Evolutionary conservation across 2,888 invertebrate species (phyloP).

Genomic region (Pherbina coryleti): DNA sequence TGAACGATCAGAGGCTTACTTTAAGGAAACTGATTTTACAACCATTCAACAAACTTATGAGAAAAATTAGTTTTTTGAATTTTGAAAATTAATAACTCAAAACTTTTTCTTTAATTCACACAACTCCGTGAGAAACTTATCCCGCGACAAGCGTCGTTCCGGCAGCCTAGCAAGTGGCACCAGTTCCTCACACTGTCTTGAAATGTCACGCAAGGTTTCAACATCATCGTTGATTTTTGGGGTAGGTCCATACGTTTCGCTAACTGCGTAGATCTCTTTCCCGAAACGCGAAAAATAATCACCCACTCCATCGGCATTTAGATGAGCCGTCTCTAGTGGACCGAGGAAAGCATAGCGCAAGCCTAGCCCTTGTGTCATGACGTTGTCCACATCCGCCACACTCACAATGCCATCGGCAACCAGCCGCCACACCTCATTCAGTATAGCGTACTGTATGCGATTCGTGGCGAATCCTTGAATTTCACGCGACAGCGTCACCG

Average conservation of each 20-base stretch:
- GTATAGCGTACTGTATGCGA: slow-evolving; percentile 93
- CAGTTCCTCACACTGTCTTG: slow-evolving; percentile 78
- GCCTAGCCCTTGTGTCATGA: slow-evolving; percentile 94
- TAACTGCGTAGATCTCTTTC: slow-evolving; percentile 74
- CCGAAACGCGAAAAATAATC: slow-evolving; percentile 75
- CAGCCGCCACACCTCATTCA: slow-evolving; percentile 93
- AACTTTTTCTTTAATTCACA: slow-evolving; percentile 80
- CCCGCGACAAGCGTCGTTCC: slow-evolving; percentile 83
- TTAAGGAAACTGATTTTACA: too few species aligned
- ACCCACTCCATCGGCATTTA: slow-evolving; percentile 89
- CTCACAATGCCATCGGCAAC: slow-evolving; percentile 84
- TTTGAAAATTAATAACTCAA: background rate
- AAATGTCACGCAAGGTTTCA: slow-evolving; percentile 76
- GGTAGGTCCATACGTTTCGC: slow-evolving; percentile 80
- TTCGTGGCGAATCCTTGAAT: slow-evolving; percentile 94
- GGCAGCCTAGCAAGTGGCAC: slow-evolving; percentile 80
- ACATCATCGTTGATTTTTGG: slow-evolving; percentile 73
- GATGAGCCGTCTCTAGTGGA: slow-evolving; percentile 91
- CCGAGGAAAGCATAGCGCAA: slow-evolving; percentile 96
- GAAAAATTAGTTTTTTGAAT: too few species aligned
- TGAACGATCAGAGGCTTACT: too few species aligned
- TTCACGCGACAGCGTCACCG: slow-evolving; percentile 87
- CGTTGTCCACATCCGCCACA: slow-evolving; percentile 90
- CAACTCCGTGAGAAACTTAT: slow-evolving; percentile 82
- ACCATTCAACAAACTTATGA: background rate